phyloP scores from a whole-genome alignment of 2,797 vertebrate genomes.

The Dendrocincla tyrannina region DNA sequence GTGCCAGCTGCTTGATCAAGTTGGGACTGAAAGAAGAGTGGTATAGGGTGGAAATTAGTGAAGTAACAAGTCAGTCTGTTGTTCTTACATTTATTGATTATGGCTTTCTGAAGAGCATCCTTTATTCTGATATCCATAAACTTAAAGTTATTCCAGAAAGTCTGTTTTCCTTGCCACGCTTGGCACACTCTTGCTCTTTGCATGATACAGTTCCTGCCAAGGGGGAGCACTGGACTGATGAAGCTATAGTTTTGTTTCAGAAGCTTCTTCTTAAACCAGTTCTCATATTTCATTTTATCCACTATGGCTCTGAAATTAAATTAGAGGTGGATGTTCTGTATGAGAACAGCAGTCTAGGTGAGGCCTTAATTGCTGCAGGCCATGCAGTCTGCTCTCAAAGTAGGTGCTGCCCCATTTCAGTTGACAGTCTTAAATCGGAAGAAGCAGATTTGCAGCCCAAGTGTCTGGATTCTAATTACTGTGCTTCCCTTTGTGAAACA shows the following conservation, averaged over 20 bases:
- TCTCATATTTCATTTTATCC: constrained; percentile 80
- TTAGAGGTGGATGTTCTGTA: constrained; percentile 81
- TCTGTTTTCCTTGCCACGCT: constrained; percentile 74
- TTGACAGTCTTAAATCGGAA: not conserved
- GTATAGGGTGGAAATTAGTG: constrained; percentile 84
- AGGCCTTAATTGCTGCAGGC: constrained; percentile 65
- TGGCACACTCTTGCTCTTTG: constrained; percentile 82
- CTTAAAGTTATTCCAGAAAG: constrained; percentile 80
- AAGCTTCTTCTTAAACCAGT: constrained; percentile 74
- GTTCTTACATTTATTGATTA: constrained; percentile 83
- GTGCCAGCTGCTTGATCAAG: constrained; percentile 80
- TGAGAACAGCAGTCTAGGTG: constrained; percentile 71
- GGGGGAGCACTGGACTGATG: constrained; percentile 79
- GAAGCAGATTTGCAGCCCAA: not conserved
- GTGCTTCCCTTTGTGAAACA: not conserved
- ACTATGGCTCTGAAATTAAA: constrained; percentile 68
- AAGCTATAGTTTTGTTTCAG: constrained; percentile 79
- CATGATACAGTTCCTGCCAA: constrained; percentile 74
- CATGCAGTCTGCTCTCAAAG: constrained; percentile 39
- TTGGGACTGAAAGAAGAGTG: constrained; percentile 76
- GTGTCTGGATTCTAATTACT: not conserved
- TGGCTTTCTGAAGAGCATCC: constrained; percentile 74
- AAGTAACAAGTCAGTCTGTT: constrained; percentile 63
- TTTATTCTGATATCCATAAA: constrained; percentile 58
- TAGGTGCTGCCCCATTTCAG: not conserved